Evolutionary conservation across 2,888 invertebrate species (phyloP).

Genomic region (Lochmaea capreae): DNA sequence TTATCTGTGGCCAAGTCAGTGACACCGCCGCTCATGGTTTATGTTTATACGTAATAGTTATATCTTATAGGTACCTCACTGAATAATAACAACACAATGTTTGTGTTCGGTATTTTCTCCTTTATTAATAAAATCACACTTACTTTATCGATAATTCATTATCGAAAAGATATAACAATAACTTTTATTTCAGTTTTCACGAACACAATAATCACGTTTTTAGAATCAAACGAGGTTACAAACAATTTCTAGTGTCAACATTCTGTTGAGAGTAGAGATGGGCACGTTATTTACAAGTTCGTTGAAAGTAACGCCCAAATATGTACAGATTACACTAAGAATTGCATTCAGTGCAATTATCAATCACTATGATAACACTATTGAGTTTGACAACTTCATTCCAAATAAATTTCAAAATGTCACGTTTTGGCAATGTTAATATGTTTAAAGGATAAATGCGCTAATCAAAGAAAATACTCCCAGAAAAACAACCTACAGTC

Average conservation of each 20-base stretch:
- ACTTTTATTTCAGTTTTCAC: neutral
- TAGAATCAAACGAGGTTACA: neutral
- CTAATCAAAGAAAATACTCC: no score
- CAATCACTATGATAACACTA: no score
- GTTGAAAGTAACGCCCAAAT: neutral
- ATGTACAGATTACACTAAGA: no score
- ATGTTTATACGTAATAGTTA: neutral
- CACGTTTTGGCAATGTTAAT: no score
- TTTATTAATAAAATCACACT: neutral
- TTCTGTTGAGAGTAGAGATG: slow-evolving; percentile 1
- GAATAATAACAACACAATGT: neutral
- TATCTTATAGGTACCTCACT: neutral
- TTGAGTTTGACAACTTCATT: no score
- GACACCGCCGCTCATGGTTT: neutral
- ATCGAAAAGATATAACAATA: neutral
- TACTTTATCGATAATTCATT: neutral
- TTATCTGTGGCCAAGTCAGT: slow-evolving; percentile 45
- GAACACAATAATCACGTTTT: neutral
- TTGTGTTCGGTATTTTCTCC: neutral
- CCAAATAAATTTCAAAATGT: no score
- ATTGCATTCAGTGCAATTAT: no score
- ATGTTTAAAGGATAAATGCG: no score
- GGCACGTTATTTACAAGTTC: neutral
- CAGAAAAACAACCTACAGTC: no score
- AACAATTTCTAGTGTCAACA: neutral